Evolutionary conservation across 2,888 invertebrate species (phyloP).

Genomic region (Lasioglossum pauxillum): DNA sequence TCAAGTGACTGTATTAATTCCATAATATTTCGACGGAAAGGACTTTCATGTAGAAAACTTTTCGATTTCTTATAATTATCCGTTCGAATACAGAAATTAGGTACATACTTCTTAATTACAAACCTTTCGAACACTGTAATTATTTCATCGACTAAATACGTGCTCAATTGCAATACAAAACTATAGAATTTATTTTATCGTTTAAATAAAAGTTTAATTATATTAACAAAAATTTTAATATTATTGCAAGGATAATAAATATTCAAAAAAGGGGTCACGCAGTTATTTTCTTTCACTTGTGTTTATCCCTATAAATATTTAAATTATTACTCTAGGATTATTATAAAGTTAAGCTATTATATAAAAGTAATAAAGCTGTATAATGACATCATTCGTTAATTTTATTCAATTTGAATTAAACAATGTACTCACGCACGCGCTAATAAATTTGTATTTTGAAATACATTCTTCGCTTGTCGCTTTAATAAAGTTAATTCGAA

Average conservation of each 20-base stretch:
- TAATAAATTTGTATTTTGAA: neutral
- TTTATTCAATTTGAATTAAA: neutral
- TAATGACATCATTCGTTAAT: neutral
- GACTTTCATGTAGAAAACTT: slow-evolving; percentile 1
- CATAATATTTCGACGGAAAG: slow-evolving; percentile 1
- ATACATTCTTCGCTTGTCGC: neutral
- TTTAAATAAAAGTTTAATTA: slow-evolving; percentile 50
- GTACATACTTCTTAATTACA: slow-evolving; percentile 7
- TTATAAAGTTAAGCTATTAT: neutral
- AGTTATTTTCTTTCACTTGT: slow-evolving; percentile 7
- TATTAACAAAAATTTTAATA: slow-evolving; percentile 51
- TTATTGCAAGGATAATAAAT: slow-evolving; percentile 32
- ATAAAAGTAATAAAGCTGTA: neutral
- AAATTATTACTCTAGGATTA: neutral
- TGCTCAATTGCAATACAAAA: slow-evolving; percentile 36
- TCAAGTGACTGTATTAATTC: neutral
- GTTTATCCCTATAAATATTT: slow-evolving; percentile 5
- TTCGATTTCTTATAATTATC: slow-evolving; percentile 2
- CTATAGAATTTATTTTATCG: slow-evolving; percentile 38
- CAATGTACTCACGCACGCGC: neutral
- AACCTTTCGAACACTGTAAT: slow-evolving; percentile 6
- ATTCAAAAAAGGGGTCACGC: slow-evolving; percentile 12
- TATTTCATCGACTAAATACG: slow-evolving; percentile 23
- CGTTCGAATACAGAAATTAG: slow-evolving; percentile 1
- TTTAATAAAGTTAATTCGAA: neutral